Conservation (phyloP, 2,888 invertebrate species). For the Andricus quercusramuli region DNA sequence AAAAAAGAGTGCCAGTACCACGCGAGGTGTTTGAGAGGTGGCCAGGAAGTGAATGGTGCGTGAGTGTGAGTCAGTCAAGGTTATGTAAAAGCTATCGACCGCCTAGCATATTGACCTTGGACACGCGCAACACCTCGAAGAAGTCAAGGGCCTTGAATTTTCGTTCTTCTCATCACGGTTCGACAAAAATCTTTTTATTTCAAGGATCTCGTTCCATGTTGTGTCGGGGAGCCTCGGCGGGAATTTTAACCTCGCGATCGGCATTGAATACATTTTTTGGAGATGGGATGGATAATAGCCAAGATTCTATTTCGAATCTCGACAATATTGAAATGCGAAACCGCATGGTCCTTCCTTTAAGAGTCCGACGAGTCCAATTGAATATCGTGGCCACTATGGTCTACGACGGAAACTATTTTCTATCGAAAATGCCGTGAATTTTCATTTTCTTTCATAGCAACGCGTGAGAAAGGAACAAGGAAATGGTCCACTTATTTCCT, state of each 20-base stretch:
- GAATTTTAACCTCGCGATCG: not conserved
- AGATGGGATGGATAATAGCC: not conserved
- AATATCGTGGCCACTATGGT: constrained; percentile 19
- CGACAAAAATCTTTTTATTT: not conserved
- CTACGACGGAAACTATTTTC: not conserved
- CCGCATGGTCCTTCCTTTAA: constrained; percentile 25
- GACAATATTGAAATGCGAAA: constrained; percentile 26
- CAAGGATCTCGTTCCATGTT: constrained; percentile 8
- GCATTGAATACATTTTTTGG: constrained; percentile 21
- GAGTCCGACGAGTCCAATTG: constrained; percentile 18
- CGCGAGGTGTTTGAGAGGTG: constrained; percentile 50
- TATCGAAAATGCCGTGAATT: not conserved
- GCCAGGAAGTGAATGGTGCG: constrained; percentile 70
- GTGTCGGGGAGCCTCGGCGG: not conserved
- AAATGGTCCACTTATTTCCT: not conserved
- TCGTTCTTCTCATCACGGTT: constrained; percentile 42
- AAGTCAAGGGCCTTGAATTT: constrained; percentile 55
- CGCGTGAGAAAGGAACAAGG: not conserved
- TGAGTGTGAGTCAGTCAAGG: constrained; percentile 61
- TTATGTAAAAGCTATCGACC: constrained; percentile 69
- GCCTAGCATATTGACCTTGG: constrained; percentile 61
- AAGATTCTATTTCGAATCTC: constrained; percentile 22
- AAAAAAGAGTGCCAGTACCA: constrained; percentile 32
- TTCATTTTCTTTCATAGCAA: not conserved
- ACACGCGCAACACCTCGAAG: constrained; percentile 46